Conservation (phyloP, 2,113 vertebrate species). For the Apodemus sylvaticus region DNA sequence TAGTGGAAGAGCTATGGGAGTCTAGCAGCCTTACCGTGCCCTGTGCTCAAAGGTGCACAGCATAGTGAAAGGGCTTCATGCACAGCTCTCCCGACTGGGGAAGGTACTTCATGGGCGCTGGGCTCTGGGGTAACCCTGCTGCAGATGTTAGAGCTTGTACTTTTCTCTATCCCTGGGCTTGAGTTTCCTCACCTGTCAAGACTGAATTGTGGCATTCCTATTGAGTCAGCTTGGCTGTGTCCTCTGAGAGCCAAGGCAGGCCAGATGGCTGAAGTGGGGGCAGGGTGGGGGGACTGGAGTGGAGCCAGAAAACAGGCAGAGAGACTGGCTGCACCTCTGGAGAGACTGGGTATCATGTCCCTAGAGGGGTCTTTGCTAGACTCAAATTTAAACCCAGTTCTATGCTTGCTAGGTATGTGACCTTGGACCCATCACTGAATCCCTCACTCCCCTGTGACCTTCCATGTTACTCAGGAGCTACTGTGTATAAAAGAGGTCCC, state of each 20-base stretch:
- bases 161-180: not conserved
- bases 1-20: not conserved
- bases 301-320: not conserved
- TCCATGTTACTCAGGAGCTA: not conserved
- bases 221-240: not conserved
- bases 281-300: not conserved
- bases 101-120: not conserved
- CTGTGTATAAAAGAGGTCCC: not conserved
- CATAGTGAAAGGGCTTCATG: not conserved
- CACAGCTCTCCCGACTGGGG: not conserved
- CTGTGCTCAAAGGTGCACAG: not conserved
- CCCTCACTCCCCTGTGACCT: not conserved
- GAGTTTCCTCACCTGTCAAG: slow-evolving; percentile 29
- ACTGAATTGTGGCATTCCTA: not conserved
- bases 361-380: not conserved
- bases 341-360: slow-evolving; percentile 3
- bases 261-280: not conserved
- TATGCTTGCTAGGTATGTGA: not conserved
- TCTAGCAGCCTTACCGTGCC: not conserved
- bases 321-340: not conserved
- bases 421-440: slow-evolving; percentile 11
- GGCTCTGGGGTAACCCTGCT: not conserved
- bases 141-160: not conserved
- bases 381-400: not conserved
- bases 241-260: not conserved